These are phyloP conservation scores for Pollicipes pollicipes DNA, from an alignment of 1,140 invertebrate genomes.

Conservation along the genomic window DNA sequence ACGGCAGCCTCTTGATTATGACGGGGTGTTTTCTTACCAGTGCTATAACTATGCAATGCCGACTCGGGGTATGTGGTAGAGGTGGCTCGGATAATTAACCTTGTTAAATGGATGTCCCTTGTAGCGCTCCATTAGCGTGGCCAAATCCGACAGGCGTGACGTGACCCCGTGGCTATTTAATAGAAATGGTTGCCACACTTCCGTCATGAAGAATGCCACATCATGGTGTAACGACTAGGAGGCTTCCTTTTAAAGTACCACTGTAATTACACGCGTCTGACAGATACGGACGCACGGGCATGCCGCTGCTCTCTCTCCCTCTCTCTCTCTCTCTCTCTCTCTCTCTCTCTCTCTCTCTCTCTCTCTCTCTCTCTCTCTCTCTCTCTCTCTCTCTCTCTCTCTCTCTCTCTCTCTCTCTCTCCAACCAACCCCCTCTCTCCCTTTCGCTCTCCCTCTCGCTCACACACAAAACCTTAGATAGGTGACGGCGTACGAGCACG, in stretches of 20 bases:
- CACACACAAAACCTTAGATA: background rate
- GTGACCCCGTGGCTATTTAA: background rate
- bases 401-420: constrained; percentile 4
- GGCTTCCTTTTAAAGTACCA: no score
- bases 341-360: constrained; percentile 2
- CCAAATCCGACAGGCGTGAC: background rate
- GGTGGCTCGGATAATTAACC: no score
- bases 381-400: constrained; percentile 3
- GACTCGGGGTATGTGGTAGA: background rate
- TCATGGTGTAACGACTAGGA: background rate
- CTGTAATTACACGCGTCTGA: background rate
- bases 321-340: constrained; percentile 2
- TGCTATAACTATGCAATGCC: background rate
- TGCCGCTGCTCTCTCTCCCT: background rate
- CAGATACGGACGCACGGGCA: background rate
- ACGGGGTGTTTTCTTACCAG: background rate
- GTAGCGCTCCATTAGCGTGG: background rate
- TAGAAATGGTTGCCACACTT: background rate
- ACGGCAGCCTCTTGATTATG: no score
- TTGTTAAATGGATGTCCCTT: background rate
- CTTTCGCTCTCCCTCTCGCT: constrained; percentile 3
- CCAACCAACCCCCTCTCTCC: background rate
- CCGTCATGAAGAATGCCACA: background rate
- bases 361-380: constrained; percentile 3
- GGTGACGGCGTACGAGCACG: background rate